Conservation (phyloP, 2,797 vertebrate genomes). For the Valencia hispanica region DNA sequence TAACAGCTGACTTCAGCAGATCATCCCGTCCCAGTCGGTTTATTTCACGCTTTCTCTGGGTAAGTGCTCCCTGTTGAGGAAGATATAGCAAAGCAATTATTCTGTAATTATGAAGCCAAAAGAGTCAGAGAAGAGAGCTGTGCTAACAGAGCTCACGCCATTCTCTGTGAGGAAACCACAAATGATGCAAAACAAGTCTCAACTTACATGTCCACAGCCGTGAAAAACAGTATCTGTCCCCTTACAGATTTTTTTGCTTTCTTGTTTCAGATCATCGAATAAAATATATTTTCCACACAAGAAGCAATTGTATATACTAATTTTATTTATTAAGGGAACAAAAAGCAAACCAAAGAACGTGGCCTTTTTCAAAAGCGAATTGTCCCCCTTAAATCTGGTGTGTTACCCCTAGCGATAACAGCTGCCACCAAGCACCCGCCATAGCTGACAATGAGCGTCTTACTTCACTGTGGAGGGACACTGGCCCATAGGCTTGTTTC, state of each 20-base stretch:
- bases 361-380: not conserved
- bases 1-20: conserved; percentile 67
- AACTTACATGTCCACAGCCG: no score
- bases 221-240: no score
- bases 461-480: no score
- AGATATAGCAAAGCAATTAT: conserved; percentile 66
- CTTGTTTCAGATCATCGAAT: not conserved
- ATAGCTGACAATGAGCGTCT: no score
- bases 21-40: conserved; percentile 65
- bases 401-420: no score
- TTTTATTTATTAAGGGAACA: not conserved
- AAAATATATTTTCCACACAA: not conserved
- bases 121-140: conserved; percentile 37
- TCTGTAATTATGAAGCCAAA: conserved; percentile 71
- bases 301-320: not conserved
- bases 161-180: conserved; percentile 21
- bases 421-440: no score
- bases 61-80: conserved; percentile 69
- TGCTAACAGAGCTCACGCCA: conserved; percentile 28
- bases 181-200: conserved; percentile 7
- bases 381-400: not conserved
- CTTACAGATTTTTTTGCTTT: not conserved
- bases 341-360: not conserved
- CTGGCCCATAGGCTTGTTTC: no score
- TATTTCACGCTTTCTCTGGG: conserved; percentile 69